Percentiles rank a stretch among this genome's conserved stretches.
Conservation (phyloP, 1,140 invertebrate genomes). For the Penaeus vannamei region DNA sequence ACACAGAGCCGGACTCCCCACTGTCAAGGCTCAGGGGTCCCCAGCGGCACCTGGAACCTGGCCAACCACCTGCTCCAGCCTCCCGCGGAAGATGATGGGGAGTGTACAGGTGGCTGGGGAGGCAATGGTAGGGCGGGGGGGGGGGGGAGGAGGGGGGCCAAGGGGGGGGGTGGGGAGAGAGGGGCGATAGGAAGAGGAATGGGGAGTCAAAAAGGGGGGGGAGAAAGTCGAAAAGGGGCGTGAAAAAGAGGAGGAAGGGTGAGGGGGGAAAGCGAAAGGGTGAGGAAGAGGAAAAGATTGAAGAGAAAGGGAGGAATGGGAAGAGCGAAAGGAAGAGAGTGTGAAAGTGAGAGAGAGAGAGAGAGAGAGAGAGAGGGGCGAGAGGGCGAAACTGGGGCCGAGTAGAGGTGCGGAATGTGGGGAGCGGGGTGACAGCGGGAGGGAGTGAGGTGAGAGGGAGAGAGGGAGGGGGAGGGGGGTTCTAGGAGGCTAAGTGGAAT, state of each 20-base stretch:
- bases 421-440: too few relatives aligned
- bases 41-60: too few relatives aligned
- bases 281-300: background rate
- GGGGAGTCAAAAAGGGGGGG: background rate
- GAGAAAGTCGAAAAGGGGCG: background rate
- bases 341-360: background rate
- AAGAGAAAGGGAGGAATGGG: background rate
- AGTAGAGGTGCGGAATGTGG: too few relatives aligned
- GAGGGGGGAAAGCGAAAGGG: background rate
- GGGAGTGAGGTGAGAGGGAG: too few relatives aligned
- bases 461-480: too few relatives aligned
- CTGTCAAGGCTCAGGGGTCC: too few relatives aligned
- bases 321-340: background rate
- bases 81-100: background rate
- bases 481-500: too few relatives aligned
- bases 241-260: background rate
- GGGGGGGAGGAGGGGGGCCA: background rate
- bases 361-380: background rate
- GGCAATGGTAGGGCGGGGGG: background rate
- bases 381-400: too few relatives aligned
- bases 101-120: conserved; percentile 19
- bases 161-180: background rate
- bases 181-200: background rate
- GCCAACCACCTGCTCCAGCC: too few relatives aligned
- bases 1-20: background rate